Base-by-base conservation (phyloP, 2,113 vertebrate genomes). In the Mormyrus iriodes region DNA sequence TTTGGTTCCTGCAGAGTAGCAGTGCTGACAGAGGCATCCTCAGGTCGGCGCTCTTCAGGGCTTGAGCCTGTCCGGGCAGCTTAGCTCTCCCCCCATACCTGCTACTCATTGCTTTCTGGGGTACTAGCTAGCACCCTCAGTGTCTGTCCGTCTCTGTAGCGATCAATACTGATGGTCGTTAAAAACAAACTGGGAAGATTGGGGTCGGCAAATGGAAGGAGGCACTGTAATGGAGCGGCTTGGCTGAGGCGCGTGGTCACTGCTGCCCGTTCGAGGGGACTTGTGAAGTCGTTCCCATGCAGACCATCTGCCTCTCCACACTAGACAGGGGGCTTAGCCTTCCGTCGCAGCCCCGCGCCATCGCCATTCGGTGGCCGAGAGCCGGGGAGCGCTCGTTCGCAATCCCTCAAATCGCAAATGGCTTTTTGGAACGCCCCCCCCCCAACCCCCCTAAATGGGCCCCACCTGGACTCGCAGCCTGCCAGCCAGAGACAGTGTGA, bases 101-200 rank as follows among this genome's bases (percentile, higher is more conserved):
- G 3, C 27, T 31, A n/a, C 10, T 10, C 10, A 69, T n/a, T 69
- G 27, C 3, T 69, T 27, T 69, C 61, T 69, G 61, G 13, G 61
- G 10, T n/a, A 31, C 61, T 31, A 31, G 3, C 61, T 31, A 31
- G 3, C n/a, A 69, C 61, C 61, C 61, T 69, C 61, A 12, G 12
- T 31, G n/a, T 69, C 61, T 69, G n/a, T 31, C n/a, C 0, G 10
- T n/a, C 61, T 69, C 61, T 10, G 3, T n/a, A 8, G 93, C 93
- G 94, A 96, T 96, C 95, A 95, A 95, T 96, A 96, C 95, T 95
- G 96, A 96, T 93, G 92, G 95, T 94, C 94, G 92, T 93, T 94
- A 93, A 94, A 95, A 89, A 92, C 91, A 91, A 93, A 94, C 82
- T 55, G 92, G 90, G 90, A 92, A 92, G 91, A 94, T 94, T 92